A percentile compares a stretch with the other conserved stretches of the same genome.
phyloP scores from a whole-genome alignment of 2,888 invertebrate species.

The Listrodromus nycthemerus region DNA sequence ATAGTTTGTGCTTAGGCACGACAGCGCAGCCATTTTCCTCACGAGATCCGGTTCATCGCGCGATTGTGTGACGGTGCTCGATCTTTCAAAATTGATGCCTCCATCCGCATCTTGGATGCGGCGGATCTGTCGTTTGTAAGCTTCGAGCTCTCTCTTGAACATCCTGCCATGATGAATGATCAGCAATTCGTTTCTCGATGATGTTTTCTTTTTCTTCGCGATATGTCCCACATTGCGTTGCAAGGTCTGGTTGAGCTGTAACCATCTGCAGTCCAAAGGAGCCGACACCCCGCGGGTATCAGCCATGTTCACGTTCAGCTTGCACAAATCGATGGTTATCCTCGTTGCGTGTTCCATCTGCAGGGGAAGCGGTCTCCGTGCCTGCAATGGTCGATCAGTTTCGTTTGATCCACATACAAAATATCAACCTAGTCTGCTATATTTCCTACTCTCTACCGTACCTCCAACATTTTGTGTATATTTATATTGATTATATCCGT shows the following conservation, averaged over 20 bases:
- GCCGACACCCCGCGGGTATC: too few relatives aligned
- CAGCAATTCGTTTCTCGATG: constrained; percentile 68
- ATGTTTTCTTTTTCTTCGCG: constrained; percentile 69
- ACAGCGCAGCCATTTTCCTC: constrained; percentile 70
- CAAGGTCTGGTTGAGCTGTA: constrained; percentile 18
- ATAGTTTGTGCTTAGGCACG: constrained; percentile 71
- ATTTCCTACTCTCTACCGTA: constrained; percentile 38
- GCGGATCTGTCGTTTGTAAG: constrained; percentile 1
- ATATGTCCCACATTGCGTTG: constrained; percentile 51
- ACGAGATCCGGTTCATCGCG: constrained; percentile 69
- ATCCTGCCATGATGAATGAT: constrained; percentile 63
- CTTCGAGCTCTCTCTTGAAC: constrained; percentile 50
- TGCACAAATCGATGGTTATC: constrained; percentile 57
- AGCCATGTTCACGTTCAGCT: constrained; percentile 61
- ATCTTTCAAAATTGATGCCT: constrained; percentile 65
- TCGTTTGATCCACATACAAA: constrained; percentile 2
- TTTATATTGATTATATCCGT: constrained; percentile 68
- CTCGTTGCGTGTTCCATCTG: constrained; percentile 32
- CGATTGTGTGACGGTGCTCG: constrained; percentile 73
- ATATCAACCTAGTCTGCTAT: neutral
- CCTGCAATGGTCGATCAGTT: constrained; percentile 27
- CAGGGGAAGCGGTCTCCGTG: constrained; percentile 48
- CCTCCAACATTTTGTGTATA: constrained; percentile 70
- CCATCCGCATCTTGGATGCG: neutral
- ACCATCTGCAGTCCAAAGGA: constrained; percentile 28